Evolutionary conservation across 2,888 invertebrate genomes (phyloP), one percentile per base, ranked within the genome.

Genomic region (Cordilura impudica): DNA sequence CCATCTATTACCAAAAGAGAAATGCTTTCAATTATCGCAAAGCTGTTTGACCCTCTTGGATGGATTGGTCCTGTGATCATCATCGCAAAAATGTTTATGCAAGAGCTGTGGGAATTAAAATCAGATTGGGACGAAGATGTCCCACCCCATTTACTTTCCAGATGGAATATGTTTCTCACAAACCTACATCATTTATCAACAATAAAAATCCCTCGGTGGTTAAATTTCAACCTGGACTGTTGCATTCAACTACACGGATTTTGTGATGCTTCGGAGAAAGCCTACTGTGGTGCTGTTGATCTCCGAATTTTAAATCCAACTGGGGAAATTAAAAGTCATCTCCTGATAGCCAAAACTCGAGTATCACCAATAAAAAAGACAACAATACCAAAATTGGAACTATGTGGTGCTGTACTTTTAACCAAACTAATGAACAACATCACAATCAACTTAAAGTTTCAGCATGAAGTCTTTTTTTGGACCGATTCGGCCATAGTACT

Each of bases 1-100:
- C n/a, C n/a, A n/a, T n/a, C n/a, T n/a, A n/a, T n/a, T 2, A 56
- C 72, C 2, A 72, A 72, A 45, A 12, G 63, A 12, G 35, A 72
- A 54, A 51, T 56, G 5, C 8, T 61, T 23, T 61, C 61, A 5
- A 18, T 45, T 16, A 61, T 45, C 12, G 61, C 61, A 7, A 45
- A 19, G 8, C 14, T 39, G 7, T 60, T 39, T 23, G 60, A 60
- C 39, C 60, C 60, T 18, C 19, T 19, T 18, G 60, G 60, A 2
- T 70, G 35, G 70, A n/a, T 60, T n/a, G 26, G 51, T 0, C 70
- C 70, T 4, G 14, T 71, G 2, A 54, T 63, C 1, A 43, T 63
- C 2, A 14, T 26, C 23, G 35, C 54, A 23, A 71, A 71, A 43
- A 8, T 71, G 1, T 8, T 71, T 3, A 49, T 61, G 43, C 53